phyloP scores from a whole-genome alignment of 2,113 vertebrate genomes.

The Sebastes fasciatus region DNA sequence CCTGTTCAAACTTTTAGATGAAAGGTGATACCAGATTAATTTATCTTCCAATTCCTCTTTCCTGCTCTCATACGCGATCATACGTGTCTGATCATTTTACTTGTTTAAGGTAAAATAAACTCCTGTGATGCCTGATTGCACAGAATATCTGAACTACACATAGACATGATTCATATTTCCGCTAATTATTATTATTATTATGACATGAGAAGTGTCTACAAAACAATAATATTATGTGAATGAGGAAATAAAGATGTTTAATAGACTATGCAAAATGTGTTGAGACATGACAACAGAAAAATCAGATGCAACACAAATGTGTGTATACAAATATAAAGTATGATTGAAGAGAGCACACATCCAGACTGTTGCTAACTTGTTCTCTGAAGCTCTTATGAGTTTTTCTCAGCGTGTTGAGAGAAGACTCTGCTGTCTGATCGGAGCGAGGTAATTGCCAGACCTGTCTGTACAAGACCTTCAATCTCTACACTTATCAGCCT shows the following conservation, averaged over 20 bases:
- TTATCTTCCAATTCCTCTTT: neutral
- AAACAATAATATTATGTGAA: constrained; percentile 35
- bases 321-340: constrained; percentile 12
- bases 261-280: constrained; percentile 20
- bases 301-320: constrained; percentile 6
- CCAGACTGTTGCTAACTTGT: neutral
- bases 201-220: constrained; percentile 17
- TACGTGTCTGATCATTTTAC: neutral
- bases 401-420: neutral
- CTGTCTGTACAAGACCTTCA: constrained; percentile 25
- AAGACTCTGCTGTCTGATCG: constrained; percentile 23
- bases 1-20: neutral
- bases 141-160: neutral
- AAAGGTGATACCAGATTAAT: neutral
- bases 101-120: neutral
- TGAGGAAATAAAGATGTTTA: constrained; percentile 45
- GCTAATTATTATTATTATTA: neutral
- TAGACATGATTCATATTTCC: constrained; percentile 8
- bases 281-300: constrained; percentile 28
- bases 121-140: constrained; percentile 7
- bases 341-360: neutral
- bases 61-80: neutral
- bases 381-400: neutral
- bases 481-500: constrained; percentile 25
- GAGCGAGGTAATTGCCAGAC: constrained; percentile 23